Evolutionary conservation across 2,888 invertebrate genomes (phyloP).

Genomic region (Adela reaumurella): DNA sequence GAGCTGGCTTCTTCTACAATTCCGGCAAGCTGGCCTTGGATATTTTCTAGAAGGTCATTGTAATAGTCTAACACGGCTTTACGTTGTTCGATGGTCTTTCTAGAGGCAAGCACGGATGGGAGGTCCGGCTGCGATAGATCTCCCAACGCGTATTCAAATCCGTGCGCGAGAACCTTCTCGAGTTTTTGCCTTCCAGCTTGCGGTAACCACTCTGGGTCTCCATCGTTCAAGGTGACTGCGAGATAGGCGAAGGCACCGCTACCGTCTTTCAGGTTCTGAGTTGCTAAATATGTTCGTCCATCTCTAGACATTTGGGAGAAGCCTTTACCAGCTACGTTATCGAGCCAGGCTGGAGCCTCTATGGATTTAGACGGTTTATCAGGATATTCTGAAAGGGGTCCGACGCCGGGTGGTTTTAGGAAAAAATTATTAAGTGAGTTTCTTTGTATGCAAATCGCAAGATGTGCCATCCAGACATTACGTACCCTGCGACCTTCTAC

Average conservation of each 20-base stretch:
- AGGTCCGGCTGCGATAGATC: slow-evolving; percentile 20
- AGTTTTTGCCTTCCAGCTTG: slow-evolving; percentile 18
- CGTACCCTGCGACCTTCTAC: neutral
- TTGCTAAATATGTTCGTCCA: slow-evolving; percentile 37
- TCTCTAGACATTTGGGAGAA: slow-evolving; percentile 17
- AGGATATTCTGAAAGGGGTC: neutral
- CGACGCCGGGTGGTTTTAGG: neutral
- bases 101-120: slow-evolving; percentile 26
- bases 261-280: slow-evolving; percentile 32
- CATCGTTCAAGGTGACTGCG: slow-evolving; percentile 31
- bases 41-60: slow-evolving; percentile 30
- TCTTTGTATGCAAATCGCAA: neutral
- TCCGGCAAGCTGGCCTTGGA: slow-evolving; percentile 36
- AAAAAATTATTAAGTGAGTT: neutral
- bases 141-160: slow-evolving; percentile 10
- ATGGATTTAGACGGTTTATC: neutral
- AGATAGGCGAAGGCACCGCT: slow-evolving; percentile 41
- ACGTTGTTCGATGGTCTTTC: slow-evolving; percentile 24
- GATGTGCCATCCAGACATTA: neutral
- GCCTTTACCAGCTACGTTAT: slow-evolving; percentile 13
- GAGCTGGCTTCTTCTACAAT: slow-evolving; percentile 3
- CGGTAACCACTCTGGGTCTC: slow-evolving; percentile 24
- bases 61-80: slow-evolving; percentile 31
- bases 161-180: slow-evolving; percentile 10
- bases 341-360: neutral